phyloP scores from a whole-genome alignment of 1,140 invertebrate genomes.

The Drosophila truncata region DNA sequence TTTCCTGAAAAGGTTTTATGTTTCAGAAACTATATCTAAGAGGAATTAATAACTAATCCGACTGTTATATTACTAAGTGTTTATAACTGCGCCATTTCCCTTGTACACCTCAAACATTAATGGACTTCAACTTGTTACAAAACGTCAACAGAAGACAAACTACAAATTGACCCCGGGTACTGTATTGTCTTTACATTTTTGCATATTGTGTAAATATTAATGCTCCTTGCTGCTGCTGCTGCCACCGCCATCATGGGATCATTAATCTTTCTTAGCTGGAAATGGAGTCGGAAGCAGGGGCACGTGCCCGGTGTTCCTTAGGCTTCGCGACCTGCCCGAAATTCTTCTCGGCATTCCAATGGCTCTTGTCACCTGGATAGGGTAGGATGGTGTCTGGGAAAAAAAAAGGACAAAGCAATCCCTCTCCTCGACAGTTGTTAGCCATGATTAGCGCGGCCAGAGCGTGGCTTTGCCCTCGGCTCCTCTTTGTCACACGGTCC shows the following conservation, averaged over 20 bases:
- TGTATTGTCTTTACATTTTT: slow-evolving; percentile 44
- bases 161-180: slow-evolving; percentile 56
- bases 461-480: slow-evolving; percentile 36
- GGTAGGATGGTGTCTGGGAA: slow-evolving; percentile 1
- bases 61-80: background rate
- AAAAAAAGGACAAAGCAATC: slow-evolving; percentile 25
- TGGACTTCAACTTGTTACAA: slow-evolving; percentile 8
- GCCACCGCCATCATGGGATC: slow-evolving; percentile 50
- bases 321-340: slow-evolving; percentile 42
- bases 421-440: slow-evolving; percentile 38
- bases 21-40: background rate
- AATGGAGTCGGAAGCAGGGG: slow-evolving; percentile 1
- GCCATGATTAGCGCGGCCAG: slow-evolving; percentile 64
- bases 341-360: slow-evolving; percentile 37
- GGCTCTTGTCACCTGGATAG: slow-evolving; percentile 26
- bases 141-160: slow-evolving; percentile 47
- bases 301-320: slow-evolving; percentile 30
- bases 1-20: background rate
- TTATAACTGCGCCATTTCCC: background rate
- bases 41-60: background rate
- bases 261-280: slow-evolving; percentile 72
- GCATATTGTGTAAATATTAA: slow-evolving; percentile 71
- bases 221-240: slow-evolving; percentile 34
- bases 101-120: background rate
- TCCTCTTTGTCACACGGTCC: slow-evolving; percentile 53